Evolutionary conservation across 35 echinoderm and acorn worm genomes (phyloP), one percentile per base, ranked within the genome.

Genomic region (Diadema setosum): DNA sequence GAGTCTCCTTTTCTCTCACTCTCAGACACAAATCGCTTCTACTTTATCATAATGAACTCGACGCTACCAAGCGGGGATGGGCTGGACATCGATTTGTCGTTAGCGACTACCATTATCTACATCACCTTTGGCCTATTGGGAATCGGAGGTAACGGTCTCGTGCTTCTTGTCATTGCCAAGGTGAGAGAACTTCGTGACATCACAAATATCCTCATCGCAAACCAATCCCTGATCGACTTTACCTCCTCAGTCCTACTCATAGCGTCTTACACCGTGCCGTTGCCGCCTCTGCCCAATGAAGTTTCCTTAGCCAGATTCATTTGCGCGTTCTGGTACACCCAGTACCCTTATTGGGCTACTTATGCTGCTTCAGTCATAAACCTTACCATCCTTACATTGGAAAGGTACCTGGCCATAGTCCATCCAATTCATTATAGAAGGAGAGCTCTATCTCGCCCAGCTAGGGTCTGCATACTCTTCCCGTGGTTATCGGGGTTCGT

Each of bases 171-270:
- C 20, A 18, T 78, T 26, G 44, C 37, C 9, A 41, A 41, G 5
- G 34, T 41, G 3, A 26, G 40, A 1, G 73, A 78, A 8, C 73
- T 78, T 44, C 73, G 73, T 20, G 44, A 26, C 12, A 75, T 83
- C 42, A 84, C 85, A 5, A 96, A 92, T 46, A 21, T 96, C 26
- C 60, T 96, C 18, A 87, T 96, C 80, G 76, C 81, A 37, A 96
- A 96, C 65, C 94, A 96, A 39, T 96, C 94, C 8, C 34, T 92
- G 7, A 81, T 88, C 4, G 94, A 96, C 60, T 78, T 96, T 20
- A 1, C 24, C 1, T 91, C 70, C 56, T 92, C 90, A 17, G 5
- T 96, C 4, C 65, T 96, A 3, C 55, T 96, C 1, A 2, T 88
- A 20, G 35, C 60, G 35, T 48, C 49, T 2, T 96, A 92, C 80